Conservation (phyloP, 37 sponge, comb jelly and placozoan species). For the Aplysina aerophoba region DNA sequence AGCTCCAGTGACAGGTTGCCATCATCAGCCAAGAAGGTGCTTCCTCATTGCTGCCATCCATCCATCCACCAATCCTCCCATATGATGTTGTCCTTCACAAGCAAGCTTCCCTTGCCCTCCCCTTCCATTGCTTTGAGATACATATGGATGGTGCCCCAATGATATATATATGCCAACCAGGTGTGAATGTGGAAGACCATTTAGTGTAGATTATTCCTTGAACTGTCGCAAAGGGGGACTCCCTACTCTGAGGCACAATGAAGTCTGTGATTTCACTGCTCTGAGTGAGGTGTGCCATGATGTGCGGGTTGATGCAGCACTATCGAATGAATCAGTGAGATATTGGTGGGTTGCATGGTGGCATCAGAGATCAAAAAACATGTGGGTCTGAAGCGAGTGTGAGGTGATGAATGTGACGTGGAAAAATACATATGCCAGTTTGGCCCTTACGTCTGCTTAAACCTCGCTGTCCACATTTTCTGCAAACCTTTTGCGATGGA, state of each 20-base stretch:
- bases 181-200: background rate
- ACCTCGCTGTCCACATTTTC: too few relatives aligned
- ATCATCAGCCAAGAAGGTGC: conserved; percentile 21
- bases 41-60: background rate
- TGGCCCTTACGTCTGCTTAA: too few relatives aligned
- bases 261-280: conserved; percentile 16
- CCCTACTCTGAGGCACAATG: conserved; percentile 9
- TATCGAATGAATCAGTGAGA: too few relatives aligned
- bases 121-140: background rate
- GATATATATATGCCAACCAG: conserved; percentile 2
- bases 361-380: too few relatives aligned
- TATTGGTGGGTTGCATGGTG: too few relatives aligned
- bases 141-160: conserved; percentile 6
- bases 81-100: conserved; percentile 10
- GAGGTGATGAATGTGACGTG: too few relatives aligned
- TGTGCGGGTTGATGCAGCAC: background rate
- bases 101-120: background rate
- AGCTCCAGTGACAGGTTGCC: conserved; percentile 14
- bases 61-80: background rate
- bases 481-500: too few relatives aligned
- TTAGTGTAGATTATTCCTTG: background rate
- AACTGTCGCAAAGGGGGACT: conserved; percentile 26
- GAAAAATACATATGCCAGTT: too few relatives aligned
- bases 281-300: conserved; percentile 14
- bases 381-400: too few relatives aligned